Evolutionary conservation across 2,888 invertebrate genomes (phyloP), one percentile per base, ranked within the genome.

Genomic region (Nomada lathburiana): DNA sequence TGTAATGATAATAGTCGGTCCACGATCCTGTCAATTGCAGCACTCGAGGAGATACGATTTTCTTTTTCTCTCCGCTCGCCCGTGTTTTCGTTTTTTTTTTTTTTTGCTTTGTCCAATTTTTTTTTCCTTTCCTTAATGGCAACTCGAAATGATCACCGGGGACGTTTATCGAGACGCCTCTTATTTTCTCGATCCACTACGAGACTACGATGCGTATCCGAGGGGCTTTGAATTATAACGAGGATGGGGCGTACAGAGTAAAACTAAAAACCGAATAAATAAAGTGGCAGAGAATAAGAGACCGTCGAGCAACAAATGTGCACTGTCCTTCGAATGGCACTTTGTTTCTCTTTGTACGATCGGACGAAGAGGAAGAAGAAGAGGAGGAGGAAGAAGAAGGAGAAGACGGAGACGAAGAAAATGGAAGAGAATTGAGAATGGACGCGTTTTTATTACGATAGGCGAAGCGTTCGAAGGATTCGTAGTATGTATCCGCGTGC

Each of bases 11-110:
- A 77, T 44, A 68, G 29, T 7, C 23, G 57, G 23, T 2, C 16
- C 44, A 23, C 67, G 71, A 77, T 63, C 77, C 77, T 63, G 80
- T 72, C 80, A 57, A 80, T 80, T 50, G 77, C 80, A 80, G 80
- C 62, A 20, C 71, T 72, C 77, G 62, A 44, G 23, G 44, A 64
- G 29, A 16, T 3, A 53, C 72, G 47, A n/a, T 59, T 57, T 44
- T 55, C 64, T 10, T 50, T 68, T 42, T 29, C 1, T 36, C 47
- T 71, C 47, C 23, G 20, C 10, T 20, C 55, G 55, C 20, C 20
- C 57, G 23, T 0, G 3, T 42, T n/a, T 4, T 13, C 3, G 7
- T 18, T 18, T 13, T 29, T n/a, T 13, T 29, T 16, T 13, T 16
- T 47, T n/a, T n/a, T n/a, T n/a, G n/a, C n/a, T n/a, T n/a, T 5